A percentile compares a stretch with the other conserved stretches of the same genome.
These are phyloP conservation scores for Perccottus glenii DNA, from an alignment of 2,113 vertebrate genomes.

Conservation along the genomic window DNA sequence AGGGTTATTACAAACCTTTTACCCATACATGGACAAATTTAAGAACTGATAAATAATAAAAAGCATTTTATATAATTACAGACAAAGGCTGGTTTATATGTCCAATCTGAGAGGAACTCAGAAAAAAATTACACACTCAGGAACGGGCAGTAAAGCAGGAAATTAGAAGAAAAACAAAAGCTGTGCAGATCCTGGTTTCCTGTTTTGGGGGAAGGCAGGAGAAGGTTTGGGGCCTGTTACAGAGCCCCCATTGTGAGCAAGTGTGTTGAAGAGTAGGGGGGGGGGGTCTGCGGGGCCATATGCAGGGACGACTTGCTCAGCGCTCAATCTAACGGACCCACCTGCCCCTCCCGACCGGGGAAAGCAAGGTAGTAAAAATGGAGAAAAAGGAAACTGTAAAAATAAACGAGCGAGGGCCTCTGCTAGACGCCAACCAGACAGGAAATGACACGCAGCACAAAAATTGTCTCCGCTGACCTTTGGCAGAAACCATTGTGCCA, in stretches of 20 bases:
- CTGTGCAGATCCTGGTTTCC: slow-evolving; percentile 80
- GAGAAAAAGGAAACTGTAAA: slow-evolving; percentile 83
- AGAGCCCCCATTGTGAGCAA: slow-evolving; percentile 84
- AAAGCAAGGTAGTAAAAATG: slow-evolving; percentile 72
- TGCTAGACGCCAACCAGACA: slow-evolving; percentile 73
- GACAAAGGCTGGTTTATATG: slow-evolving; percentile 62
- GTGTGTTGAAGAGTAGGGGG: slow-evolving; percentile 74
- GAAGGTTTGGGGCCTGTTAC: slow-evolving; percentile 74
- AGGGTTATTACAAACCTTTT: neutral
- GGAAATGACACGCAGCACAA: slow-evolving; percentile 80
- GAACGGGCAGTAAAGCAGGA: slow-evolving; percentile 81
- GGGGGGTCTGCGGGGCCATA: slow-evolving; percentile 66
- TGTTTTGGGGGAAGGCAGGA: slow-evolving; percentile 78
- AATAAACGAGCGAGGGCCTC: slow-evolving; percentile 81
- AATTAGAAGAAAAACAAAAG: slow-evolving; percentile 83
- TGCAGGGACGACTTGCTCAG: slow-evolving; percentile 66
- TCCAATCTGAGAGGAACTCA: slow-evolving; percentile 69
- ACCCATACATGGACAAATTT: neutral
- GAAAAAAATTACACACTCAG: slow-evolving; percentile 77
- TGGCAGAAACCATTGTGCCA: slow-evolving; percentile 63
- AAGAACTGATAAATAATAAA: neutral
- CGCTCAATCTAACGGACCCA: slow-evolving; percentile 62
- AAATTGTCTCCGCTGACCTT: slow-evolving; percentile 75
- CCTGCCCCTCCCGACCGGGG: slow-evolving; percentile 70
- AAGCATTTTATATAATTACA: slow-evolving; percentile 29